These are phyloP conservation scores for Tanypteryx hageni DNA, from an alignment of 2,888 invertebrate species.

Conservation along the genomic window DNA sequence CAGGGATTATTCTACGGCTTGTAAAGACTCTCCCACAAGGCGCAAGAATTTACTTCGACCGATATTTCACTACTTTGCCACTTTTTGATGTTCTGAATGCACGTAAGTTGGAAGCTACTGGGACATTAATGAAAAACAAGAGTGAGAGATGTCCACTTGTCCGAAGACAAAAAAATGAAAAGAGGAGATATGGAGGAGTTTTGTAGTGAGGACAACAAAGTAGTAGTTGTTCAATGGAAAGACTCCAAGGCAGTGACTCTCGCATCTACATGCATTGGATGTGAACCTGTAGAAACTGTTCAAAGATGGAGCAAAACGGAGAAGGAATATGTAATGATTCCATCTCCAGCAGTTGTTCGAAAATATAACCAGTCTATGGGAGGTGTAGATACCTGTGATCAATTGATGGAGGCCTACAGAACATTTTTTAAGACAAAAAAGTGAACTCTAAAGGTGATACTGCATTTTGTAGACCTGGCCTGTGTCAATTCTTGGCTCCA, in stretches of 20 bases:
- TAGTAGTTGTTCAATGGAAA: slow-evolving; percentile 71
- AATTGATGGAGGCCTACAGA: slow-evolving; percentile 71
- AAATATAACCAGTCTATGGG: slow-evolving; percentile 71
- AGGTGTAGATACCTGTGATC: slow-evolving; percentile 71
- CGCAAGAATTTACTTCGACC: slow-evolving; percentile 68
- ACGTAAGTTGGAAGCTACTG: neutral
- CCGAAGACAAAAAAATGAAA: slow-evolving; percentile 68
- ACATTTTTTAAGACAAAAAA: slow-evolving; percentile 71
- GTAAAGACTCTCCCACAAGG: slow-evolving; percentile 69
- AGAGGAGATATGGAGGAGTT: slow-evolving; percentile 69
- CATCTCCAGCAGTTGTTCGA: slow-evolving; percentile 70
- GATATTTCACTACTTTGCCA: slow-evolving; percentile 68
- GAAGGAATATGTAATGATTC: slow-evolving; percentile 67
- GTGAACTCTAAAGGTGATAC: slow-evolving; percentile 71
- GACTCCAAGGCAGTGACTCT: slow-evolving; percentile 71
- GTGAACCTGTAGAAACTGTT: slow-evolving; percentile 68
- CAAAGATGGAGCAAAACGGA: slow-evolving; percentile 68
- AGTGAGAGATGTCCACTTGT: slow-evolving; percentile 66
- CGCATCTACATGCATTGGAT: slow-evolving; percentile 68
- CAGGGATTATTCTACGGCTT: slow-evolving; percentile 68
- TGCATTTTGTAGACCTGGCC: slow-evolving; percentile 68
- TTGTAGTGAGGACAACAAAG: slow-evolving; percentile 68
- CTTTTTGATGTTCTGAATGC: neutral
- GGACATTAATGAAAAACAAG: neutral
- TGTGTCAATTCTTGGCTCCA: slow-evolving; percentile 70